A percentile compares a stretch with the other conserved stretches of the same genome.
These are phyloP conservation scores for Allenopithecus nigroviridis DNA, from an alignment of 2,797 vertebrate species.

Conservation along the genomic window DNA sequence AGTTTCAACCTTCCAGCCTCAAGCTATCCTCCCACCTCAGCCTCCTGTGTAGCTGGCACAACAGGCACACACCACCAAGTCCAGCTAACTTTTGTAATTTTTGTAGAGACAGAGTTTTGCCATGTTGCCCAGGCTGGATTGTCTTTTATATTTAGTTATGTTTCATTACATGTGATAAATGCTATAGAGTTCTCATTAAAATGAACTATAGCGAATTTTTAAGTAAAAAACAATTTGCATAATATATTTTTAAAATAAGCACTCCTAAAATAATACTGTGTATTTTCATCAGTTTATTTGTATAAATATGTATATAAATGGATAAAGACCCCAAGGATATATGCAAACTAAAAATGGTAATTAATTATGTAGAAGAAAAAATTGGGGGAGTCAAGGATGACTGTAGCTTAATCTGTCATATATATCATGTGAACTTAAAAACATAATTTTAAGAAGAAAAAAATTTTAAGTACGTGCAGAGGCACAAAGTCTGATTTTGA, in stretches of 20 bases:
- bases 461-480: no score
- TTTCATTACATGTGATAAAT: not conserved
- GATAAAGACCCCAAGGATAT: not conserved
- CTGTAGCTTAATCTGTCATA: not conserved
- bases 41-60: no score
- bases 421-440: not conserved
- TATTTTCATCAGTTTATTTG: not conserved
- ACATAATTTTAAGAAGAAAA: not conserved
- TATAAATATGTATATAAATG: not conserved
- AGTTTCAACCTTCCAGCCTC: no score
- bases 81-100: no score
- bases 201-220: not conserved
- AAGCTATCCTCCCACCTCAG: no score
- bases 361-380: not conserved
- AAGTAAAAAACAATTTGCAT: not conserved
- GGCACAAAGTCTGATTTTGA: not conserved
- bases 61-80: no score
- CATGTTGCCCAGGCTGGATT: no score
- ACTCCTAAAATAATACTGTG: not conserved
- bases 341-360: not conserved
- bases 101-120: no score
- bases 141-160: not conserved
- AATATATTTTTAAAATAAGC: not conserved
- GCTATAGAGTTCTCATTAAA: not conserved
- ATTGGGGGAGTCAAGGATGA: not conserved